phyloP scores from a whole-genome alignment of 1,140 invertebrate species.

The Pomacea maculata region DNA sequence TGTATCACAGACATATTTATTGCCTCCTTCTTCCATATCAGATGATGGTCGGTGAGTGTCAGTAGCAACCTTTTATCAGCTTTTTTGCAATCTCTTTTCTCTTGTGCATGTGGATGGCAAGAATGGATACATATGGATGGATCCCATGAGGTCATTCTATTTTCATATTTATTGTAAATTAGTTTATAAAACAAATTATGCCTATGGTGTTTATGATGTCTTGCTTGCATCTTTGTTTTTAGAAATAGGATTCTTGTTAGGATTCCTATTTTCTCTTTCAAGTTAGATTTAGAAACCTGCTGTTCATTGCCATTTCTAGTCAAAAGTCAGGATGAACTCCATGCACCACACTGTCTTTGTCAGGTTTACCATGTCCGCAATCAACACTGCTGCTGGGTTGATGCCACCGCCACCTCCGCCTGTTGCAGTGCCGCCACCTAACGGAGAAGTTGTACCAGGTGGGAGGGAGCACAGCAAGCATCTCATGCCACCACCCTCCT shows the following conservation, averaged over 20 bases:
- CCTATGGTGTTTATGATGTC: neutral
- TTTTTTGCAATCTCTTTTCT: too few relatives aligned
- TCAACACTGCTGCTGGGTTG: slow-evolving; percentile 27
- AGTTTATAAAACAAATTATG: too few relatives aligned
- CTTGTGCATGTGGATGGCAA: too few relatives aligned
- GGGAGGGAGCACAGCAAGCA: neutral
- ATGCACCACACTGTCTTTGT: neutral
- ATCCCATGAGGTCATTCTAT: too few relatives aligned
- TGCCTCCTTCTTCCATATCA: slow-evolving; percentile 11
- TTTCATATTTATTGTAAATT: too few relatives aligned
- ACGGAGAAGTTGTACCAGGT: slow-evolving; percentile 2
- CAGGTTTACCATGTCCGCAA: slow-evolving; percentile 14
- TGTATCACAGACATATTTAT: slow-evolving; percentile 22
- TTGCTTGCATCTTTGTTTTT: neutral
- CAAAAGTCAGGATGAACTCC: neutral
- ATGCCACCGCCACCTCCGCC: slow-evolving; percentile 54
- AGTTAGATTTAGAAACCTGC: too few relatives aligned
- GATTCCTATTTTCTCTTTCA: neutral
- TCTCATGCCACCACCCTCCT: slow-evolving; percentile 14
- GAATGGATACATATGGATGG: too few relatives aligned
- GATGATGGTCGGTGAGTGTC: slow-evolving; percentile 15
- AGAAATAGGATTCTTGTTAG: neutral
- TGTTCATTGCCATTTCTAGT: neutral
- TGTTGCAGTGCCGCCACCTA: slow-evolving; percentile 18
- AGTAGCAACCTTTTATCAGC: too few relatives aligned